A percentile compares a stretch with the other conserved stretches of the same genome.
phyloP scores from a whole-genome alignment of 2,113 vertebrate species.

The Phodopus roborovskii region DNA sequence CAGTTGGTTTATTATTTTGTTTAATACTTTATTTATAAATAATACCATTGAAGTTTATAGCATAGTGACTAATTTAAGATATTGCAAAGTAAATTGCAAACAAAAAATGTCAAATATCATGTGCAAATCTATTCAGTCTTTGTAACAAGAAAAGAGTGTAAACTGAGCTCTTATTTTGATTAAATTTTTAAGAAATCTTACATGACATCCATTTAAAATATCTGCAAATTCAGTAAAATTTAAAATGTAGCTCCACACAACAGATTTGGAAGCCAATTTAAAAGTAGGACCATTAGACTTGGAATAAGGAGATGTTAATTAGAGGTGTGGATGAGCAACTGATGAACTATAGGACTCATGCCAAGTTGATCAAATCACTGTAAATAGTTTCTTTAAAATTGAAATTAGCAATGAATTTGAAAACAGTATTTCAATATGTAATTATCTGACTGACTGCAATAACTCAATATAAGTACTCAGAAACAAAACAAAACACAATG shows the following conservation, averaged over 20 bases:
- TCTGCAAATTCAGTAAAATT: not conserved
- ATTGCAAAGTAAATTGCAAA: not conserved
- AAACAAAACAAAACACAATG: not conserved
- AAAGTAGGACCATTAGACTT: not conserved
- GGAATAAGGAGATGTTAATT: not conserved
- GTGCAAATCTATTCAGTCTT: not conserved
- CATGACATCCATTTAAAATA: not conserved
- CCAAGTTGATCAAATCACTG: not conserved
- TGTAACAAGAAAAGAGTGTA: not conserved
- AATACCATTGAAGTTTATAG: not conserved
- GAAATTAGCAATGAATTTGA: not conserved
- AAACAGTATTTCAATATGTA: not conserved
- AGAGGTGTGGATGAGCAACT: not conserved
- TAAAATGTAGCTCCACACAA: not conserved
- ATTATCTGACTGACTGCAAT: not conserved
- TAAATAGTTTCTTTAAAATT: not conserved
- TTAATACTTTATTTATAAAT: slow-evolving; percentile 17
- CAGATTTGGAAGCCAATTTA: not conserved
- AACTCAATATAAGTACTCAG: not conserved
- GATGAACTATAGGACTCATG: not conserved
- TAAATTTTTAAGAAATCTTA: not conserved
- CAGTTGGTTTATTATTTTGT: not conserved
- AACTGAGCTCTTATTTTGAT: not conserved
- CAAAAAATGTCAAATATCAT: slow-evolving; percentile 1
- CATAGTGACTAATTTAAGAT: not conserved